Conservation (phyloP, 2,797 vertebrate species). For the Nyctibius grandis region DNA sequence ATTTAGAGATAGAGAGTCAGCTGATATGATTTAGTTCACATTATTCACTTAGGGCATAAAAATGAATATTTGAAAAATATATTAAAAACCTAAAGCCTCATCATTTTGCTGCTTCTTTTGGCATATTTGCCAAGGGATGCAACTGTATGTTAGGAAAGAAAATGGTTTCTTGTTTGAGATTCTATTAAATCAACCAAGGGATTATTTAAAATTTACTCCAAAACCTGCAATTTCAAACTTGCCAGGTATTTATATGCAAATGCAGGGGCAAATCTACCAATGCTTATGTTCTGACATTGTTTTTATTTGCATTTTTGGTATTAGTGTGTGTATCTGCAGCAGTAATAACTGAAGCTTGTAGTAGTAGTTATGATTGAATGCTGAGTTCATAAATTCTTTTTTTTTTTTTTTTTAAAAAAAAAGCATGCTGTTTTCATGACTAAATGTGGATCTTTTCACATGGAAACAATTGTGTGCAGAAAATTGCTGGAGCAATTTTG, state of each 20-base stretch:
- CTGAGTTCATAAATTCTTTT: background rate
- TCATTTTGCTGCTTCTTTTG: background rate
- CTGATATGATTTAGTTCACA: background rate
- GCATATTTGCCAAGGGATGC: background rate
- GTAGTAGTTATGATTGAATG: background rate
- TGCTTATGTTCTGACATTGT: background rate
- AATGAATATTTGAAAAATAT: background rate
- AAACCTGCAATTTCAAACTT: background rate
- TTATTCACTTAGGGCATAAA: background rate
- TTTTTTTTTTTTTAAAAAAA: background rate
- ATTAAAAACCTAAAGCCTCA: background rate
- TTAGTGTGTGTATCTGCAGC: background rate
- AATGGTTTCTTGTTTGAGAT: background rate
- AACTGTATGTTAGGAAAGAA: background rate
- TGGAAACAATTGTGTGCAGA: slow-evolving; percentile 48
- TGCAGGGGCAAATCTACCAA: background rate
- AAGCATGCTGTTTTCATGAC: background rate
- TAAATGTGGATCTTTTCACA: slow-evolving; percentile 15
- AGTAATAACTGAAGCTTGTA: background rate
- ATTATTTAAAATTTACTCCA: background rate
- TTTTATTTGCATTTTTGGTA: background rate
- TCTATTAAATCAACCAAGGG: too few relatives aligned
- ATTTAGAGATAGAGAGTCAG: background rate
- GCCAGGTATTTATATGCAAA: background rate
- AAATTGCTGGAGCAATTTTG: slow-evolving; percentile 54